These are phyloP conservation scores for Hyperopisus bebe DNA, from an alignment of 2,113 vertebrate species.

Conservation along the genomic window DNA sequence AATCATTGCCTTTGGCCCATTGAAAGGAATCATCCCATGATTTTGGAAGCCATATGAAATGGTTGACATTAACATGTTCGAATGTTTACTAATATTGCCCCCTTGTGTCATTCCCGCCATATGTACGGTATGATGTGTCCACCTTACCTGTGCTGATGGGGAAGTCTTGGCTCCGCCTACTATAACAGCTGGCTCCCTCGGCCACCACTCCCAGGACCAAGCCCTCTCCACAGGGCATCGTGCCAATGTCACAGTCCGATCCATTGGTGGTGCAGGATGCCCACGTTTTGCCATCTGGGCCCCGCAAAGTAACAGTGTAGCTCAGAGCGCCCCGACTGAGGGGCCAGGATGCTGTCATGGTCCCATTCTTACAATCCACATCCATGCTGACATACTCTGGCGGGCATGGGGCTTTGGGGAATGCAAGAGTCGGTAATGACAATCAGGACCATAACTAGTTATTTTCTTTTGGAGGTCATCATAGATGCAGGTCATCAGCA, in stretches of 20 bases:
- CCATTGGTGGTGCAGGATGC: slow-evolving; percentile 44
- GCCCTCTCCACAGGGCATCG: slow-evolving; percentile 57
- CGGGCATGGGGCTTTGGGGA: slow-evolving; percentile 56
- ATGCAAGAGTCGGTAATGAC: not conserved
- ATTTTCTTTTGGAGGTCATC: not conserved
- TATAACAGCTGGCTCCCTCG: slow-evolving; percentile 59
- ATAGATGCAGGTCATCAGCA: not conserved
- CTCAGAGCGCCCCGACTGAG: slow-evolving; percentile 41
- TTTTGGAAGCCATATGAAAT: not conserved
- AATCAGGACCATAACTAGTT: not conserved
- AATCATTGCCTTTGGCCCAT: not conserved
- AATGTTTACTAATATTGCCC: not conserved
- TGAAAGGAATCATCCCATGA: not conserved
- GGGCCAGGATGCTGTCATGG: slow-evolving; percentile 49
- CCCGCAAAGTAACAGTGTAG: slow-evolving; percentile 52
- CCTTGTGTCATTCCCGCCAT: not conserved
- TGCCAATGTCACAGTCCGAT: slow-evolving; percentile 46
- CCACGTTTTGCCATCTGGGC: slow-evolving; percentile 33
- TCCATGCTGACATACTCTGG: slow-evolving; percentile 37
- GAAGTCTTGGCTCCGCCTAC: slow-evolving; percentile 46
- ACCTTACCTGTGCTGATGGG: slow-evolving; percentile 54
- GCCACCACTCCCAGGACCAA: slow-evolving; percentile 52
- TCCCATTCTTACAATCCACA: slow-evolving; percentile 44
- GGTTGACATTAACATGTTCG: not conserved
- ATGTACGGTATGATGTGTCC: not conserved